phyloP scores from a whole-genome alignment of 2,113 vertebrate genomes.

The Corythoichthys intestinalis region DNA sequence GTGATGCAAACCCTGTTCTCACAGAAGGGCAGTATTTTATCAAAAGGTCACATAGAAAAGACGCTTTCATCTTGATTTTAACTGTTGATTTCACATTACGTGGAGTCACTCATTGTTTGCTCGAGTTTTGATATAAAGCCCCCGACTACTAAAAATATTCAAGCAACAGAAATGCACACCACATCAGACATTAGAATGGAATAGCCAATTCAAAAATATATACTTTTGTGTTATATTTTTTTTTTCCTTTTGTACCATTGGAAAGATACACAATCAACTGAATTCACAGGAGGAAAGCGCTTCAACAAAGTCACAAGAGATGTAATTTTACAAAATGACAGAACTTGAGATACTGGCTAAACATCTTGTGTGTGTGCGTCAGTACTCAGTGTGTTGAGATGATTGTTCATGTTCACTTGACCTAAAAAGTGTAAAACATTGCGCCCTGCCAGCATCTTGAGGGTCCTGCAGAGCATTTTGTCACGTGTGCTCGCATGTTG shows the following conservation, averaged over 20 bases:
- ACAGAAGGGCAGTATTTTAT: constrained; percentile 68
- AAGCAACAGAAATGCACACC: constrained; percentile 59
- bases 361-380: constrained; percentile 42
- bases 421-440: constrained; percentile 34
- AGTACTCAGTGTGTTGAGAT: constrained; percentile 22
- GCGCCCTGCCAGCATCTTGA: constrained; percentile 41
- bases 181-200: constrained; percentile 66
- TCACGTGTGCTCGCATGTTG: constrained; percentile 73
- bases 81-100: constrained; percentile 31
- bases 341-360: constrained; percentile 30
- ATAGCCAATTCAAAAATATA: constrained; percentile 70
- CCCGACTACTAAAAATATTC: constrained; percentile 46
- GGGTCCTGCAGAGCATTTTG: constrained; percentile 33
- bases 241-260: constrained; percentile 42
- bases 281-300: constrained; percentile 35
- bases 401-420: constrained; percentile 27
- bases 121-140: constrained; percentile 37
- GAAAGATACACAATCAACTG: constrained; percentile 58
- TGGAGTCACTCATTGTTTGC: constrained; percentile 28
- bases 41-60: constrained; percentile 74
- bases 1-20: constrained; percentile 21
- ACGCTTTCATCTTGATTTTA: constrained; percentile 42
- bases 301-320: constrained; percentile 47
- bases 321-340: constrained; percentile 45
- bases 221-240: constrained; percentile 50